Evolutionary conservation across 2,888 invertebrate genomes (phyloP).

Genomic region (Drosophila picticornis): DNA sequence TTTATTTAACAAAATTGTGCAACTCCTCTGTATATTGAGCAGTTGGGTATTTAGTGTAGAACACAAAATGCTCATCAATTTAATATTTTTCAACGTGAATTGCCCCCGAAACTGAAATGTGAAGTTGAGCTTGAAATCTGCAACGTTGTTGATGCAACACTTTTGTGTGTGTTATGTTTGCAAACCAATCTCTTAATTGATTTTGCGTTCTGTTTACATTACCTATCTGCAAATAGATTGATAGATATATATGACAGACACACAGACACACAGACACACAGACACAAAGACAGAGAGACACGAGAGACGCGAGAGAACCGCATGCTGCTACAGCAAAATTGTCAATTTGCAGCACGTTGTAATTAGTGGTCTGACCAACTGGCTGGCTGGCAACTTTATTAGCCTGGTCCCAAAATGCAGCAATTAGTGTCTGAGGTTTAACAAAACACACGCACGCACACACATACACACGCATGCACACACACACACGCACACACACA

Average conservation of each 20-base stretch:
- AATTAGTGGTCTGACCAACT: slow-evolving; percentile 53
- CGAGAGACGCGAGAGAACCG: slow-evolving; percentile 15
- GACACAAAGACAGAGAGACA: neutral
- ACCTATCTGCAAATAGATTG: slow-evolving; percentile 8
- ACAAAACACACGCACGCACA: slow-evolving; percentile 42
- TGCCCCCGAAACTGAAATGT: neutral
- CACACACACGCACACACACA: neutral
- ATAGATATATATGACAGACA: slow-evolving; percentile 16
- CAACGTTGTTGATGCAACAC: slow-evolving; percentile 10
- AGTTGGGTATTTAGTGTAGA: neutral
- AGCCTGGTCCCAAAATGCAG: slow-evolving; percentile 56
- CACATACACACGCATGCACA: neutral
- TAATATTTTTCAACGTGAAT: neutral
- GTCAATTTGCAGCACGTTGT: slow-evolving; percentile 62
- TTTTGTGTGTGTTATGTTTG: slow-evolving; percentile 7
- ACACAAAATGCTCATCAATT: neutral
- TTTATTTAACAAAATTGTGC: neutral
- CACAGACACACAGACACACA: neutral
- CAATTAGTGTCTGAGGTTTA: slow-evolving; percentile 77
- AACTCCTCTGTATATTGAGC: neutral
- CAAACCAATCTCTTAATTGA: slow-evolving; percentile 45
- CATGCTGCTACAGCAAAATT: slow-evolving; percentile 54
- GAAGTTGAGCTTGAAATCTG: neutral
- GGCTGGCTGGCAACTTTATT: slow-evolving; percentile 46
- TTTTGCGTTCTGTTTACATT: slow-evolving; percentile 37